Evolutionary conservation across 1,140 invertebrate species (phyloP), one percentile per base, ranked within the genome.

Genomic region (Neodiprion lecontei): DNA sequence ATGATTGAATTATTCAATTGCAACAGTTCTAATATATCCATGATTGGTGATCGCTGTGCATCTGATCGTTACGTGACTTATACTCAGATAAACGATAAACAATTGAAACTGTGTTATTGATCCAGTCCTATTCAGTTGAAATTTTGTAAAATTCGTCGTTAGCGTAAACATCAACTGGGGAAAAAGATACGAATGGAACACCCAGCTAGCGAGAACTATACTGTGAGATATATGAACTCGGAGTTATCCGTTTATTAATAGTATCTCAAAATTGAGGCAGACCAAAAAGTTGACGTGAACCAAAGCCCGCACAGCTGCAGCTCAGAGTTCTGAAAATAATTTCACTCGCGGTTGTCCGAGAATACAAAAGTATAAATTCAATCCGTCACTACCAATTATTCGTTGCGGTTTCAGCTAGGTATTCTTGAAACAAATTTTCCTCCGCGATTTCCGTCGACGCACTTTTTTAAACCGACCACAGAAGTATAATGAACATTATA

Each of bases 241-340:
- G 11, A 61, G 53, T 61, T 61, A 61, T 61, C 53, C 53, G 53
- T 61, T 61, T 61, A 61, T 61, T 61, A 61, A 61, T 61, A 61
- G 53, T 61, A 14, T 61, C 11, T 40, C 11, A 14, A 61, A 61
- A 61, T 61, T 61, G 11, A 14, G 53, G n/a, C 11, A 17, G n/a
- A 61, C 53, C n/a, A 61, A 61, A 61, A 61, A 61, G 53, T 61
- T 61, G 53, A 61, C 11, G 11, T 61, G 4, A 61, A 12, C 53
- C 11, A 61, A 61, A 61, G 53, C 53, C 53, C 28, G 28, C 28
- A 61, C 53, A 61, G 53, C 53, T 61, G 53, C n/a, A 17, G 8
- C n/a, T 61, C 9, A 12, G 3, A 12, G 53, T 17, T 61, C 53
- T 61, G 53, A 17, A 61, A 61, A 9, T 61, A 61, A 61, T 61